Percentiles rank a stretch among this genome's conserved stretches.
These are phyloP conservation scores for Tyrannus savana DNA, from an alignment of 2,113 vertebrate species.

Conservation along the genomic window DNA sequence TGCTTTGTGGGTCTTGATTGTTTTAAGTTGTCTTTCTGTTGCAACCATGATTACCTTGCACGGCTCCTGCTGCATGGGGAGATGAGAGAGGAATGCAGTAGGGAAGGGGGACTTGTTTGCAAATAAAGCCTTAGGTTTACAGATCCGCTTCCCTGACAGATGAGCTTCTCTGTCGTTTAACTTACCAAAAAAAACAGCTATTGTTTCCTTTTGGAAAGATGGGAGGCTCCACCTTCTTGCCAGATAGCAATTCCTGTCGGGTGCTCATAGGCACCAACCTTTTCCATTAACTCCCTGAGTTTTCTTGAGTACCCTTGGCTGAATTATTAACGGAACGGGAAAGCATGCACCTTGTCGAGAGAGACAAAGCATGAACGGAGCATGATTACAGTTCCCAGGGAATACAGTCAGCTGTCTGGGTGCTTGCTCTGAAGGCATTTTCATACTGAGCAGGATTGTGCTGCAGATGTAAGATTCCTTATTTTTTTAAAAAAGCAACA, in stretches of 20 bases:
- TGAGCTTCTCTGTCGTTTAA: conserved; percentile 52
- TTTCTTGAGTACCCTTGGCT: not conserved
- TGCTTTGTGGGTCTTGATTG: conserved; percentile 34
- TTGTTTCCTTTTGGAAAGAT: conserved; percentile 69
- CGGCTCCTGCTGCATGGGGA: conserved; percentile 59
- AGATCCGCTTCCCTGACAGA: conserved; percentile 8
- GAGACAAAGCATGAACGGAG: not conserved
- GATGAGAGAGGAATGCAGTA: conserved; percentile 38
- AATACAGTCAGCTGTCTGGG: not conserved
- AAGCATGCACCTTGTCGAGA: not conserved
- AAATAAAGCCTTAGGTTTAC: conserved; percentile 28
- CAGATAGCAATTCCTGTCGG: conserved; percentile 33
- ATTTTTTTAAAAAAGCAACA: not conserved
- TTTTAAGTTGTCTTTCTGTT: conserved; percentile 63
- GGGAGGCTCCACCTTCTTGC: conserved; percentile 70
- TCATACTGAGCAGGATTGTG: conserved; percentile 34
- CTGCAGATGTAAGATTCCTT: conserved; percentile 68
- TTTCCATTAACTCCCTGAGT: conserved; percentile 44
- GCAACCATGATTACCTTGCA: conserved; percentile 56
- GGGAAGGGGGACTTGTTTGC: not conserved
- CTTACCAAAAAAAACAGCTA: conserved; percentile 30
- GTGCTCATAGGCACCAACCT: conserved; percentile 1
- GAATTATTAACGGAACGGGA: conserved; percentile 59
- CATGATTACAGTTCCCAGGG: not conserved
- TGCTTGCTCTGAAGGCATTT: not conserved